These are phyloP conservation scores for Coleophora flavipennella DNA, from an alignment of 2,888 invertebrate genomes.

Conservation along the genomic window DNA sequence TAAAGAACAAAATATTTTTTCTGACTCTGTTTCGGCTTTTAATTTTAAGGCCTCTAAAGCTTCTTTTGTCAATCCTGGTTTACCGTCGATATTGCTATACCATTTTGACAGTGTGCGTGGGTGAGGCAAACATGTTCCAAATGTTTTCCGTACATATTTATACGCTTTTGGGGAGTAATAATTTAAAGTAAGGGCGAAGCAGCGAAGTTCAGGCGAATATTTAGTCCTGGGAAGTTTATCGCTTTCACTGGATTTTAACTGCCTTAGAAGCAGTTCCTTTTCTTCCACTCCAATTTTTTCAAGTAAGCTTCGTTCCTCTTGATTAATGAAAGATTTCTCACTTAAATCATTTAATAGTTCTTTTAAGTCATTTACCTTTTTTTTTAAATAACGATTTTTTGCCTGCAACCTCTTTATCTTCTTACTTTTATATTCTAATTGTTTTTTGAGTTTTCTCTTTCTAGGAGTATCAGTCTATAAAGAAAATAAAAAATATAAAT, in stretches of 20 bases:
- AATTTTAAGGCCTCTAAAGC: conserved; percentile 10
- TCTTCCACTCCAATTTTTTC: conserved; percentile 2
- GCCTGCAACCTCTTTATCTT: conserved; percentile 4
- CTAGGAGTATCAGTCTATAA: no score
- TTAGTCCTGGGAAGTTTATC: conserved; percentile 2
- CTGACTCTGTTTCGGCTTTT: conserved; percentile 1
- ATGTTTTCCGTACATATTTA: conserved; percentile 17
- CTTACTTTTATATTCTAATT: no score
- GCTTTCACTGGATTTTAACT: background rate
- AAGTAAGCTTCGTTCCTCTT: conserved; percentile 2
- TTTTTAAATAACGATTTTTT: background rate
- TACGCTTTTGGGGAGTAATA: conserved; percentile 17
- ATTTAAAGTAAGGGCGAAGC: conserved; percentile 5
- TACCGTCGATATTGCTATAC: conserved; percentile 15
- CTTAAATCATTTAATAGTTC: background rate
- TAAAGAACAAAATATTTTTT: conserved; percentile 3
- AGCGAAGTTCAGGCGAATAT: conserved; percentile 6
- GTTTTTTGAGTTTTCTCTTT: no score
- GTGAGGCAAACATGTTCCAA: conserved; percentile 10
- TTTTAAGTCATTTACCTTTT: background rate
- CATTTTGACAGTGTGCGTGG: conserved; percentile 16
- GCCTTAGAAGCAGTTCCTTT: conserved; percentile 4
- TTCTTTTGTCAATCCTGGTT: conserved; percentile 15
- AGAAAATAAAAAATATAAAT: no score
- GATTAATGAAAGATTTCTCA: conserved; percentile 1